These are phyloP conservation scores for Pantherophis guttatus DNA, from an alignment of 2,113 vertebrate species.

Conservation along the genomic window DNA sequence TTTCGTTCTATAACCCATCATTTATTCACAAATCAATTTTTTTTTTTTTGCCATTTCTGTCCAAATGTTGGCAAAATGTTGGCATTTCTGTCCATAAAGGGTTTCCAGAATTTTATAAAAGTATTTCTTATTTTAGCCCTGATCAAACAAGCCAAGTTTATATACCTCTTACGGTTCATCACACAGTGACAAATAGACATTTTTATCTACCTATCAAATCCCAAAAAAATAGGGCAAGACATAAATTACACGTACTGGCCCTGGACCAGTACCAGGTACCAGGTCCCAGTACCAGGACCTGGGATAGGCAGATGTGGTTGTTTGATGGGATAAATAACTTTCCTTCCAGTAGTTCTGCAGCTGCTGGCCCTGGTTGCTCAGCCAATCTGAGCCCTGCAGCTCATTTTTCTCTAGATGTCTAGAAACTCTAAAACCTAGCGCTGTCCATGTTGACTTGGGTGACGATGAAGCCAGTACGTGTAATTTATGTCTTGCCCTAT, in stretches of 20 bases:
- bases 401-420: not conserved
- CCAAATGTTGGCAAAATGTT: not conserved
- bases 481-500: not conserved
- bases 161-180: not conserved
- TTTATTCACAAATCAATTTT: not conserved
- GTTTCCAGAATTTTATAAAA: not conserved
- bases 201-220: not conserved
- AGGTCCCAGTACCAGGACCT: no score
- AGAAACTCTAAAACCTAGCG: not conserved
- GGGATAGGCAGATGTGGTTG: not conserved
- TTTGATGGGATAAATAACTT: not conserved
- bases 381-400: not conserved
- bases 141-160: not conserved
- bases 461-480: not conserved
- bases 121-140: not conserved
- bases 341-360: not conserved
- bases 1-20: not conserved
- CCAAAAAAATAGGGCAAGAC: no score
- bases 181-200: not conserved
- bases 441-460: not conserved
- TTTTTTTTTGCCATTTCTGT: not conserved
- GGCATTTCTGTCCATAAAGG: not conserved
- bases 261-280: no score
- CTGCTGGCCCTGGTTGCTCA: not conserved
- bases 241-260: no score